Base-by-base conservation (phyloP, 2,113 vertebrate genomes). In the Anguilla rostrata region DNA sequence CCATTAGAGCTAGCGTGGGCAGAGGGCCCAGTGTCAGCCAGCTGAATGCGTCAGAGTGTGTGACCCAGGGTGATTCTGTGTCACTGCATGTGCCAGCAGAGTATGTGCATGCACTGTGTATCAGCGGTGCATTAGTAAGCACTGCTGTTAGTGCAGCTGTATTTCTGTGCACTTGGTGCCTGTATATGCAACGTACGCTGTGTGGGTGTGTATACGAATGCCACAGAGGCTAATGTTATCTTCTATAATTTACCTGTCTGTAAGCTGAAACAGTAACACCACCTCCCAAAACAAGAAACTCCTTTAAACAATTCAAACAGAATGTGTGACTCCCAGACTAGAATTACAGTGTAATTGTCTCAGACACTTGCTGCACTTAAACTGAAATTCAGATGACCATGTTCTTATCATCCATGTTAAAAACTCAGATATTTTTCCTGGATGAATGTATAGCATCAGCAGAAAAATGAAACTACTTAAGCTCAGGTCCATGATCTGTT, bases 1-100 rank as follows among this genome's bases (percentile, higher is more conserved):
- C 90, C 90, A 90, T 93, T 89, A 86, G 87, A 89, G 88, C 89
- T 89, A 88, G 86, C 90, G 90, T 91, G 90, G 83, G 88, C 81
- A 80, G 66, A 79, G 83, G 84, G 85, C 49, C 63, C 40, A 43
- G 15, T 39, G 86, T 83, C 63, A 85, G 71, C 18, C 26, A 49
- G 53, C 34, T 56, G 82, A 84, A 41, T 78, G 81, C 66, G 20
- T 82, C 79, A 86, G 82, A 40, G 86, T 85, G 79, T 84, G 87
- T 82, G 83, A 87, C 75, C 39, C 82, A 87, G 85, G 49, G 66
- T 39, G 86, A 82, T 81, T 82, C 56, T 46, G 85, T 78, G 86
- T 84, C 81, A 78, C 39, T 2, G 56, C 66, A 84, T 88, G 60
- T 82, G 56, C 86, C 82, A 87, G 84, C 78, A 40, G 26, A 56